These are phyloP conservation scores for Thalassarche chlororhynchos DNA, from an alignment of 2,113 vertebrate genomes.

Conservation along the genomic window DNA sequence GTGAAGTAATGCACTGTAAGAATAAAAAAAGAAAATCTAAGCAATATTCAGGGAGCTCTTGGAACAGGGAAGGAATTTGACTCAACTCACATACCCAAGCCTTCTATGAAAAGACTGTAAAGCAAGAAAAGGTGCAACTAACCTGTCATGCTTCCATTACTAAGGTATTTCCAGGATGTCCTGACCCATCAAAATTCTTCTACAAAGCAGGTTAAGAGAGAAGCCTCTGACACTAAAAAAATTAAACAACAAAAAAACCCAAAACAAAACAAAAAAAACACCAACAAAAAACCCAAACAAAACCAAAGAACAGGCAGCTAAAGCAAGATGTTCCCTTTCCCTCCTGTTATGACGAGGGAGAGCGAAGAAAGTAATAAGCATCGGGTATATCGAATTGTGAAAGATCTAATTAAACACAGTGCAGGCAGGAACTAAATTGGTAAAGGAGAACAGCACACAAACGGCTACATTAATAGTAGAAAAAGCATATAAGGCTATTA, in stretches of 20 bases:
- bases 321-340: not conserved
- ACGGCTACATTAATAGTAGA: not conserved
- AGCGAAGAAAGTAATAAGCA: not conserved
- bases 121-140: not conserved
- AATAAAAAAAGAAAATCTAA: not conserved
- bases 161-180: not conserved
- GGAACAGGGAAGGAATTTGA: not conserved
- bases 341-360: not conserved
- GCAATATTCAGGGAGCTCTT: not conserved
- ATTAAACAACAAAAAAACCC: not conserved
- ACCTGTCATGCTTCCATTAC: accelerated
- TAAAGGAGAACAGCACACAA: not conserved
- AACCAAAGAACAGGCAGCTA: not conserved
- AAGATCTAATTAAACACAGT: not conserved
- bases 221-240: not conserved
- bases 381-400: not conserved
- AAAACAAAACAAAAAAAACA: not conserved
- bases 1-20: not conserved
- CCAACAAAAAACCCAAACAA: not conserved
- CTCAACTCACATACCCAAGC: not conserved
- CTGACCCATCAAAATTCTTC: not conserved
- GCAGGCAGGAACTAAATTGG: not conserved
- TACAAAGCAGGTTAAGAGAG: not conserved
- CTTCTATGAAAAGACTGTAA: not conserved
- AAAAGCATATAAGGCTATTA: not conserved